A percentile compares a stretch with the other conserved stretches of the same genome.
Conservation (phyloP, 2,888 invertebrate species). For the Eristalinus sepulchralis region DNA sequence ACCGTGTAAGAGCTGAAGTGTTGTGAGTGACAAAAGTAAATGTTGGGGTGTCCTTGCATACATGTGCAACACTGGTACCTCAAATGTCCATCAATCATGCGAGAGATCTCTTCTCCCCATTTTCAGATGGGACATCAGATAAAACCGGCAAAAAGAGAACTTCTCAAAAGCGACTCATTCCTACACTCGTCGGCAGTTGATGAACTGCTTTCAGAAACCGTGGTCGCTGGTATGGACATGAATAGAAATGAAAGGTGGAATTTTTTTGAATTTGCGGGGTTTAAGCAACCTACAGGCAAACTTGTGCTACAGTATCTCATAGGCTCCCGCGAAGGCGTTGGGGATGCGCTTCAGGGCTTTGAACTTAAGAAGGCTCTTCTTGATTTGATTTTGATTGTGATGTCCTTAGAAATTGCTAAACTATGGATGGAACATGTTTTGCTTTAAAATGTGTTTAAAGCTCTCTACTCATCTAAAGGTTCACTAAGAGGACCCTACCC, state of each 20-base stretch:
- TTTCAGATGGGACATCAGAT: not conserved
- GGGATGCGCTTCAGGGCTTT: too few relatives aligned
- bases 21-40: constrained; percentile 32
- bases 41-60: constrained; percentile 39
- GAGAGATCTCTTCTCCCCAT: constrained; percentile 6
- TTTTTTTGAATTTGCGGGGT: not conserved
- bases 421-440: too few relatives aligned
- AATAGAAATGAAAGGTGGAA: not conserved
- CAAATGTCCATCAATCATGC: constrained; percentile 61
- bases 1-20: constrained; percentile 32
- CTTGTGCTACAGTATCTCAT: too few relatives aligned
- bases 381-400: too few relatives aligned
- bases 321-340: too few relatives aligned
- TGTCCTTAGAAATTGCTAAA: too few relatives aligned
- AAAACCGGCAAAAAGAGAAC: constrained; percentile 18
- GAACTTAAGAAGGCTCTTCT: too few relatives aligned
- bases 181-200: constrained; percentile 20
- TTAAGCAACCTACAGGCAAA: too few relatives aligned
- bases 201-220: not conserved
- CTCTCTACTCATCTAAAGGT: too few relatives aligned
- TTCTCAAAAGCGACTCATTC: constrained; percentile 21
- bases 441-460: too few relatives aligned
- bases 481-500: too few relatives aligned
- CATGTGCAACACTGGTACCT: constrained; percentile 51
- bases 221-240: too few relatives aligned